Base-by-base conservation (phyloP, 2,113 vertebrate species). In the Pandion haliaetus region DNA sequence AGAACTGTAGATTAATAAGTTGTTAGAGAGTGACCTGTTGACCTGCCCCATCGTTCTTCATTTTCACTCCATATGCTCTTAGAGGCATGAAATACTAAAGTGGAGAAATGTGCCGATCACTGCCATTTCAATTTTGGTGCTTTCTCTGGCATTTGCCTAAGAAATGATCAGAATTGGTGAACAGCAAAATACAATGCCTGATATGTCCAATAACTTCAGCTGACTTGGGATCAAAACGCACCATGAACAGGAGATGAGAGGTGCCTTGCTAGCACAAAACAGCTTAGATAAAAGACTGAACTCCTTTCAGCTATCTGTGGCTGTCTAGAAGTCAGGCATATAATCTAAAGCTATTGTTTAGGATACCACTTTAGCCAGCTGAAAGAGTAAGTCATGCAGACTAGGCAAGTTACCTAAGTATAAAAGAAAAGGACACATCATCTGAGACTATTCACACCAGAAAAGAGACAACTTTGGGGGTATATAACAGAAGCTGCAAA, bases 1-100 rank as follows among this genome's bases (percentile, higher is more conserved):
- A 90, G 84, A 94, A 38, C 29, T 77, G 71, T 40, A 73, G 83
- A 95, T 96, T 95, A 97, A 57, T 90, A 94, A 95, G 58, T 81
- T 88, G 84, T 93, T 93, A 94, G 79, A 29, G 61, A 84, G 69
- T 52, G 58, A 91, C 89, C 66, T 73, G 59, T 31, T 94, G 81
- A 87, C 91, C 88, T 66, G 74, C 31, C 65, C 72, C 62, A 82
- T 92, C 23, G 1, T 65, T 95, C 87, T 93, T 84, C 3, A 8
- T 40, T 71, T 88, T 88, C 28, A 4, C 42, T 92, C 71, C 47
- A 9, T 70, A 54, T 34, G 16, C 52, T 95, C 38, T 29, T 3
- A 32, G 45, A 79, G 24, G 55, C 18, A 17, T 9, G 7, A 86
- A 95, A 66, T 42, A 16, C 54, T 61, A 0, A 67, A 76, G 83